Evolutionary conservation across 1,140 invertebrate species (phyloP).

Genomic region (Hyles vespertilio): DNA sequence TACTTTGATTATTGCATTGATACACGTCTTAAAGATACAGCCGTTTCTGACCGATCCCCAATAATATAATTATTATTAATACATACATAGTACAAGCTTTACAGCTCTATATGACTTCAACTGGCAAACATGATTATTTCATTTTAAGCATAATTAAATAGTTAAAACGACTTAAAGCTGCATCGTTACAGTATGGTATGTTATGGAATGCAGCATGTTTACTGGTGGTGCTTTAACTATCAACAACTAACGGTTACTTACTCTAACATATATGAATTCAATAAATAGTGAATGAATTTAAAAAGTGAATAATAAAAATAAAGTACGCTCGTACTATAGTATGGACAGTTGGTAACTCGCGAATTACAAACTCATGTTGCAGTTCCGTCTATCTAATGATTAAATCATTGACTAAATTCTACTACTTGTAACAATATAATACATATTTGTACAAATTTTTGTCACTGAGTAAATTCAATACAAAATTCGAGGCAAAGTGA

Average conservation of each 20-base stretch:
- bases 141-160: too few species aligned
- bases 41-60: neutral
- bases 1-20: conserved; percentile 50
- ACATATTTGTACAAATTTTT: too few species aligned
- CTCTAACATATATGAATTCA: conserved; percentile 2
- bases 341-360: too few species aligned
- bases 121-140: too few species aligned
- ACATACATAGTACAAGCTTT: neutral
- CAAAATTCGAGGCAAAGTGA: neutral
- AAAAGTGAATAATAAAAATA: neutral
- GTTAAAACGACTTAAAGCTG: conserved; percentile 3
- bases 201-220: conserved; percentile 6
- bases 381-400: too few species aligned
- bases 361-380: too few species aligned
- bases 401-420: too few species aligned
- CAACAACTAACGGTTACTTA: conserved; percentile 1
- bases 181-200: neutral
- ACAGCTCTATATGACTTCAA: neutral
- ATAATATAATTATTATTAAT: conserved; percentile 4
- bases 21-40: conserved; percentile 35
- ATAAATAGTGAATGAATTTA: conserved; percentile 5
- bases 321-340: too few species aligned
- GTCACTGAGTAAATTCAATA: too few species aligned
- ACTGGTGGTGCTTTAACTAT: neutral
- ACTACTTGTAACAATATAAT: too few species aligned